Percentiles rank a stretch among this genome's conserved stretches.
Evolutionary conservation across 2,113 vertebrate genomes (phyloP).

Genomic region (Serilophus lunatus): DNA sequence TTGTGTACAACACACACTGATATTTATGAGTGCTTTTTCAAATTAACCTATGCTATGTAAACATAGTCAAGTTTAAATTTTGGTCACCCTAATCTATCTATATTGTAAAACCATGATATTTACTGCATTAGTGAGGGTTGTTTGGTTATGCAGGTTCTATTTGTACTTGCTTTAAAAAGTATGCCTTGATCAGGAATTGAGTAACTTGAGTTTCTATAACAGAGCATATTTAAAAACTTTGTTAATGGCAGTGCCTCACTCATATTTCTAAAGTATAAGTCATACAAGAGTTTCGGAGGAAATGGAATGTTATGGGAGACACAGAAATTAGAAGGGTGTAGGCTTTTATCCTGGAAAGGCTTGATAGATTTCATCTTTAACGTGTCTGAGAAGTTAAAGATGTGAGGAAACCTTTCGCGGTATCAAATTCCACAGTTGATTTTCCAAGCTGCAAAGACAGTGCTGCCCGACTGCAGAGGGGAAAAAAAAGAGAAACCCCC

Average conservation of each 20-base stretch:
- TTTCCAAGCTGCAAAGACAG: neutral
- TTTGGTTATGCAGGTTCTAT: neutral
- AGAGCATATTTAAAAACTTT: neutral
- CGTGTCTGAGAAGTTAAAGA: neutral
- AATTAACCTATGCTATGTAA: neutral
- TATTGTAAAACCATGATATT: neutral
- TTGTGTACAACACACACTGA: neutral
- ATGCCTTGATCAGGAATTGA: neutral
- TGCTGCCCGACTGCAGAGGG: neutral
- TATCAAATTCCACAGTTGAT: neutral
- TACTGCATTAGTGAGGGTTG: neutral
- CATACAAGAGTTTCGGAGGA: neutral
- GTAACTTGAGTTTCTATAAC: neutral
- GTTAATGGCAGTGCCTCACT: neutral
- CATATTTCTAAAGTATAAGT: neutral
- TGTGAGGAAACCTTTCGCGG: accelerated
- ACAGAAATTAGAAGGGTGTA: neutral
- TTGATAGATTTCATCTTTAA: neutral
- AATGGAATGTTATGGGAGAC: neutral
- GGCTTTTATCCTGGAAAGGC: neutral
- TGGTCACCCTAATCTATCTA: neutral
- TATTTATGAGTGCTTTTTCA: neutral
- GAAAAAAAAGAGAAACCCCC: accelerated
- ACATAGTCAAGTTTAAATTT: neutral
- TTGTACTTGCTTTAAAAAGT: neutral